These are phyloP conservation scores for Heliconius hewitsoni DNA, from an alignment of 1,140 invertebrate genomes.

Conservation along the genomic window DNA sequence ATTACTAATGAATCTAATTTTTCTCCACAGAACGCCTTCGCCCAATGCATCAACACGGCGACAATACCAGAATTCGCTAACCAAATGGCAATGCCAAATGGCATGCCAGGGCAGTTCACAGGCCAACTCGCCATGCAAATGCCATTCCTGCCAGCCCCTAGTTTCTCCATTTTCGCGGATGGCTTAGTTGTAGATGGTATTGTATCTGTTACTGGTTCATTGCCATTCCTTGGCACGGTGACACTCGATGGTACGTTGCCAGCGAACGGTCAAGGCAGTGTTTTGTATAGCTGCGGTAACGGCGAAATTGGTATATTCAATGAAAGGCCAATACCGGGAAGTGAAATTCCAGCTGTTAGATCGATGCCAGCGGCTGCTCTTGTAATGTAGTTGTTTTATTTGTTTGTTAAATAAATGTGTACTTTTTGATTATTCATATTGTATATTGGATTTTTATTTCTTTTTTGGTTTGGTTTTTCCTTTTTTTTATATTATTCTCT, in stretches of 20 bases:
- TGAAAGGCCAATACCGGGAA: not conserved
- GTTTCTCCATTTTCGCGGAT: slow-evolving; percentile 45
- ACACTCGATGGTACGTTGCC: slow-evolving; percentile 47
- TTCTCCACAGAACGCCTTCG: slow-evolving; percentile 27
- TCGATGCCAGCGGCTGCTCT: slow-evolving; percentile 26
- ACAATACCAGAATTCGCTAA: slow-evolving; percentile 20
- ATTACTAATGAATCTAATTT: not conserved
- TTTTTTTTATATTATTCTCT: not conserved
- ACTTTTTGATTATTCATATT: slow-evolving; percentile 16
- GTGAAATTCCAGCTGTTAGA: slow-evolving; percentile 2
- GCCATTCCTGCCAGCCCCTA: slow-evolving; percentile 40
- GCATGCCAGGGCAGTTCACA: slow-evolving; percentile 18
- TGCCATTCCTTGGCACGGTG: slow-evolving; percentile 54
- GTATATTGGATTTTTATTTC: not conserved
- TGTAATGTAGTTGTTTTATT: not conserved
- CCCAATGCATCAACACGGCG: slow-evolving; percentile 33
- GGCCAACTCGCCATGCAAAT: slow-evolving; percentile 31
- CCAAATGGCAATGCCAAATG: not conserved
- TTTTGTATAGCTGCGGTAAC: slow-evolving; percentile 44
- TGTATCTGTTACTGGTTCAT: slow-evolving; percentile 45
- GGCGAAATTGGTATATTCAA: slow-evolving; percentile 31
- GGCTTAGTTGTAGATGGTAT: slow-evolving; percentile 48
- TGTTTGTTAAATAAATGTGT: slow-evolving; percentile 32
- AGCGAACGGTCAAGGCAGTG: slow-evolving; percentile 40
- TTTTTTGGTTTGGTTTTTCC: not conserved